Base-by-base conservation (phyloP, 2,113 vertebrate species). In the Mystacornis crossleyi region DNA sequence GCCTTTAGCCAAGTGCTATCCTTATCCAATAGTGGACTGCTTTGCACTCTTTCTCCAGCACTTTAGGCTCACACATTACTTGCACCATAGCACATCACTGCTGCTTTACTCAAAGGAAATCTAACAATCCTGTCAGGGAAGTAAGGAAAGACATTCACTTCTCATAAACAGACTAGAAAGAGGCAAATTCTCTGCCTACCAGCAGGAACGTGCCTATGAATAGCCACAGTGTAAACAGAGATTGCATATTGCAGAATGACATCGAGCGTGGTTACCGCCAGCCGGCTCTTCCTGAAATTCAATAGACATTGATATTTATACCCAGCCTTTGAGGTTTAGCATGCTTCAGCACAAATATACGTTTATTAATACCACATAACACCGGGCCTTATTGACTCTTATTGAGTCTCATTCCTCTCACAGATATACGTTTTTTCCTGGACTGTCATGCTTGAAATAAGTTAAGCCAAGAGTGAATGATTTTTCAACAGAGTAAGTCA, bases 291-390 rank as follows among this genome's bases (percentile, higher is more conserved):
- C 86, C 77, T 81, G 88, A 92, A 96, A 97, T 92, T 87, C 86
- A 90, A 93, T 67, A 95, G 77, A 93, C 57, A 64, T 84, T 65
- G 89, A 89, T 95, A 94, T 90, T 96, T 95, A 95, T 92, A 96
- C 67, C 57, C 92, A 94, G 93, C 21, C 72, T 83, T 70, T 94
- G 69, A 88, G 82, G 75, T 92, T 93, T 66, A 81, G 93, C 86
- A 67, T 88, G 71, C 85, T 93, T 90, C 93, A 95, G 92, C 93
- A 95, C 51, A 95, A 96, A 95, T 74, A 83, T 19, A 73, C 53
- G 33, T 85, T 94, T 86, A 93, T 83, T 96, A 95, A 95, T 90
- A 92, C 47, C 8, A 0, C 77, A 62, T 71, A 81, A 84, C 60
- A 54, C 23, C 0, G 0, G 69, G 48, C 36, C 64, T 89, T 83